A percentile compares a stretch with the other conserved stretches of the same genome.
Evolutionary conservation across 2,888 invertebrate genomes (phyloP).

Genomic region (Spisula subtruncata): DNA sequence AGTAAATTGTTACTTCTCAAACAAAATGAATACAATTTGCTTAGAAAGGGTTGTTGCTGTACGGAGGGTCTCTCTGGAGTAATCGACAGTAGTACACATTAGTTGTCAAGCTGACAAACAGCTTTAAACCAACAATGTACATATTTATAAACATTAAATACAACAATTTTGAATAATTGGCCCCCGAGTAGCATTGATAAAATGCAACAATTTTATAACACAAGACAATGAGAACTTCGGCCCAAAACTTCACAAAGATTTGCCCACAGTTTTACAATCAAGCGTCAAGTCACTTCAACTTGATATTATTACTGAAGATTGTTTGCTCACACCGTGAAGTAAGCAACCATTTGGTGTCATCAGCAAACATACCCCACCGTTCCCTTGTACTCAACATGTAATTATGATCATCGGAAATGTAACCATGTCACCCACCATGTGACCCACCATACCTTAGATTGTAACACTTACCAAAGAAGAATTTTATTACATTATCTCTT

Average conservation of each 20-base stretch:
- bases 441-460: not conserved
- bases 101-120: not conserved
- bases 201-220: not conserved
- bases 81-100: too few species aligned
- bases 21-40: too few species aligned
- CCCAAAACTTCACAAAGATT: not conserved
- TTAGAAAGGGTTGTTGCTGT: too few species aligned
- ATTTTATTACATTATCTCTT: not conserved
- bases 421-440: not conserved
- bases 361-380: conserved; percentile 44
- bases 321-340: conserved; percentile 30
- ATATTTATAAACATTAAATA: not conserved
- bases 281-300: conserved; percentile 31
- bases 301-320: conserved; percentile 1
- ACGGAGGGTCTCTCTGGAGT: too few species aligned
- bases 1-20: too few species aligned
- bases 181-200: too few species aligned
- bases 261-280: conserved; percentile 30
- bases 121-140: not conserved
- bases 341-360: conserved; percentile 32
- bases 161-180: not conserved
- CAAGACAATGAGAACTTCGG: conserved; percentile 7
- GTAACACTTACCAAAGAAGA: not conserved
- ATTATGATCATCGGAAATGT: not conserved
- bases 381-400: conserved; percentile 12